Percentiles rank a stretch among this genome's conserved stretches.
Conservation (phyloP, 2,113 vertebrate species). For the Mus musculus region GRCm39 chr3:32852001-32852500, state of each 20-base stretch:
- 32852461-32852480: too few species aligned
- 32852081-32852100: not conserved
- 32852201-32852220: not conserved
- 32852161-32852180: not conserved
- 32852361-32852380: too few species aligned
- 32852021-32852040: not conserved
- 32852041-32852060: not conserved
- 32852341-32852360: not conserved
- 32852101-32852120: not conserved
- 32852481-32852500: too few species aligned
- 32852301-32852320: not conserved
- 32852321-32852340: not conserved
- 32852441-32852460: too few species aligned
- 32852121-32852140: not conserved
- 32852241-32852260: not conserved
- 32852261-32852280: not conserved
- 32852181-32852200: not conserved
- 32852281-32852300: not conserved
- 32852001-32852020: not conserved
- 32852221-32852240: not conserved
- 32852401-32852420: too few species aligned
- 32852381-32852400: too few species aligned
- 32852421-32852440: too few species aligned
- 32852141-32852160: not conserved
- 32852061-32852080: not conserved